These are phyloP conservation scores for Trichogramma evanescens DNA, from an alignment of 2,888 invertebrate species.

Conservation along the genomic window DNA sequence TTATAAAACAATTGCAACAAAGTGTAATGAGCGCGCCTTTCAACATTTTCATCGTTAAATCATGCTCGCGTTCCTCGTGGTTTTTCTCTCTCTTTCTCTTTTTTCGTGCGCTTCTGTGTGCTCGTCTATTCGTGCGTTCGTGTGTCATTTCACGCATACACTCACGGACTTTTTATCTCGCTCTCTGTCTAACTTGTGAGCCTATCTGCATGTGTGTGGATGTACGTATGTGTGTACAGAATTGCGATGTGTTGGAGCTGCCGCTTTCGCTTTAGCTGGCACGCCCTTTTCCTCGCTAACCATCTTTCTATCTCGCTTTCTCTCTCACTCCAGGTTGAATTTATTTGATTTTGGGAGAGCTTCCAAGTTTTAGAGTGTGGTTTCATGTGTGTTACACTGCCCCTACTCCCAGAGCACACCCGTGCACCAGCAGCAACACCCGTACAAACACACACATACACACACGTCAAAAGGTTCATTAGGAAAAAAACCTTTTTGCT, in stretches of 20 bases:
- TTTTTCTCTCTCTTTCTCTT: not conserved
- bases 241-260: not conserved
- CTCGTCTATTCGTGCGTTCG: no score
- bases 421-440: no score
- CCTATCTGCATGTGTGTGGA: no score
- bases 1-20: not conserved
- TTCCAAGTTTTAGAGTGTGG: not conserved
- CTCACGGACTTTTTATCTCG: no score
- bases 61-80: not conserved
- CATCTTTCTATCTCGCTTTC: no score
- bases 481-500: no score
- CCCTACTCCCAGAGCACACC: not conserved
- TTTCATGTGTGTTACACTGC: not conserved
- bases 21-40: not conserved
- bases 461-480: no score
- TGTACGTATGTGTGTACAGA: no score
- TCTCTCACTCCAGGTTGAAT: constrained; percentile 1
- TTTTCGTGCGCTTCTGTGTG: not conserved
- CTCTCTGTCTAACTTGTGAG: not conserved
- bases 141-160: no score
- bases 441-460: no score
- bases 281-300: constrained; percentile 20
- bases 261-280: constrained; percentile 12
- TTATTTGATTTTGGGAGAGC: constrained; percentile 15
- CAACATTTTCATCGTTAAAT: not conserved